Conservation (phyloP, 2,797 vertebrate species). For the Caiman crocodilus region DNA sequence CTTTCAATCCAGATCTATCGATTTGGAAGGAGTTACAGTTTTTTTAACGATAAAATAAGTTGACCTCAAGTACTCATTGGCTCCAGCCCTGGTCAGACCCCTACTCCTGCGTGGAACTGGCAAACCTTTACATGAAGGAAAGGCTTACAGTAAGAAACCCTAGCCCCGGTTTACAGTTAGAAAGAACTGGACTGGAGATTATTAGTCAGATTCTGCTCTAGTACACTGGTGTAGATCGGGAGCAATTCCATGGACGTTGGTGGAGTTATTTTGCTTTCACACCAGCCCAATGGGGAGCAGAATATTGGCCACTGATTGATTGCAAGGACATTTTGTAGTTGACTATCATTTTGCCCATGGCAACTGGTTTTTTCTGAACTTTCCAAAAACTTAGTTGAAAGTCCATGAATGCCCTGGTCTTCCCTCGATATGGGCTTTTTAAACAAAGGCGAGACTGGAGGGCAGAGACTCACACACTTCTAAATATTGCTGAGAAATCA, state of each 20-base stretch:
- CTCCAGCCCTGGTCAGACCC: constrained; percentile 10
- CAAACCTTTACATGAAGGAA: not conserved
- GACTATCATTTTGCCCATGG: constrained; percentile 23
- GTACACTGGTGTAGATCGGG: constrained; percentile 45
- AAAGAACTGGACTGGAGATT: not conserved
- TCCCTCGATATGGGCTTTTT: constrained; percentile 4
- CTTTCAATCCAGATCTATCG: accelerated
- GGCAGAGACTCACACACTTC: constrained; percentile 12
- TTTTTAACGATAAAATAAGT: constrained; percentile 29
- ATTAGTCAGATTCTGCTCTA: not conserved
- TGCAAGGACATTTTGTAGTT: constrained; percentile 30
- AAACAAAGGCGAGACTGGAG: not conserved
- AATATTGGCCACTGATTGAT: not conserved
- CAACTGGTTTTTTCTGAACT: constrained; percentile 52
- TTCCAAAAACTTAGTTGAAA: constrained; percentile 51
- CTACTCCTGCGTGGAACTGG: not conserved
- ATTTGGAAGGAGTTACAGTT: not conserved
- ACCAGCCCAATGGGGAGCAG: constrained; percentile 16
- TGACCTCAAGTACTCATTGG: not conserved
- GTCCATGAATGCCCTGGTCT: constrained; percentile 6
- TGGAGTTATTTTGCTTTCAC: constrained; percentile 34
- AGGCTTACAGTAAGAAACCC: not conserved
- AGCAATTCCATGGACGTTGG: constrained; percentile 21
- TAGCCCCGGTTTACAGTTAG: not conserved
- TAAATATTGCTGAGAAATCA: constrained; percentile 58